Percentiles rank a stretch among this genome's conserved stretches.
Conservation (phyloP, 2,113 vertebrate genomes). For the Pantherophis guttatus region DNA sequence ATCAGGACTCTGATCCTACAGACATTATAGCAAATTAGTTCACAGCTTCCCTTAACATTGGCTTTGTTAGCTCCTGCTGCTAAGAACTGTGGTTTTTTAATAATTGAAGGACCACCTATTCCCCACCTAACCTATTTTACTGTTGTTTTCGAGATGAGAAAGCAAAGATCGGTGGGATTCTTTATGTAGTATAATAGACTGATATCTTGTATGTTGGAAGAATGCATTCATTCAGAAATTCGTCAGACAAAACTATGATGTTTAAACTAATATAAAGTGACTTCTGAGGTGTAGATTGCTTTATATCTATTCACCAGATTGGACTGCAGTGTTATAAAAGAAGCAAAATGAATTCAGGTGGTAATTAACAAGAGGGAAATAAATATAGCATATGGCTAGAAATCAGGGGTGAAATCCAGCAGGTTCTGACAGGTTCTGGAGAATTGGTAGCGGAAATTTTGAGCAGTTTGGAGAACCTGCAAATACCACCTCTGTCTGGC, state of each 20-base stretch:
- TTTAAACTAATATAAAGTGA: not conserved
- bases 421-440: too few relatives aligned
- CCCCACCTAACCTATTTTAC: not conserved
- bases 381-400: not conserved
- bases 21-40: not conserved
- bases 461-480: too few relatives aligned
- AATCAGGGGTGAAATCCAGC: too few relatives aligned
- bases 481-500: too few relatives aligned
- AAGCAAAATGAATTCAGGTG: slow-evolving; percentile 32
- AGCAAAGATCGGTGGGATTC: not conserved
- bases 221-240: not conserved
- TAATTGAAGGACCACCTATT: not conserved
- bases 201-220: not conserved
- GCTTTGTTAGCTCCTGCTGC: not conserved
- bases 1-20: not conserved
- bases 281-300: not conserved
- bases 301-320: slow-evolving; percentile 1
- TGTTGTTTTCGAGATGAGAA: not conserved
- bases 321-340: slow-evolving; percentile 27
- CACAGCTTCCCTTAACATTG: not conserved
- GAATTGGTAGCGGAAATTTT: too few relatives aligned
- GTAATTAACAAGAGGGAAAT: not conserved
- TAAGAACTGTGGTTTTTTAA: not conserved
- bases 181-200: not conserved
- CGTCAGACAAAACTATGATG: not conserved